phyloP scores from a whole-genome alignment of 2,888 invertebrate genomes.

The Lamproptera curius region DNA sequence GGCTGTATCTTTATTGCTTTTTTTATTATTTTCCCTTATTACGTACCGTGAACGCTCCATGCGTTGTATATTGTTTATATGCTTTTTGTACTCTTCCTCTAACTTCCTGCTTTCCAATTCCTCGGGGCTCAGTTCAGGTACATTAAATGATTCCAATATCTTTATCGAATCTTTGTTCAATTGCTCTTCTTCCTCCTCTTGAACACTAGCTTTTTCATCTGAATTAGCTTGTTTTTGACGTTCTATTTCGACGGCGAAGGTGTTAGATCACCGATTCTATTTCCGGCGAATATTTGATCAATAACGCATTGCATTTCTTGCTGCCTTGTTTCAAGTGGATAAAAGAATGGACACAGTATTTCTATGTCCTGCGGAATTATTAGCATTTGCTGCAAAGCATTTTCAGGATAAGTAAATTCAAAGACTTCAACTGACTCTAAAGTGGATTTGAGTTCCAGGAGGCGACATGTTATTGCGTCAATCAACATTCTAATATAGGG shows the following conservation, averaged over 20 bases:
- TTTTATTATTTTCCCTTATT: conserved; percentile 37
- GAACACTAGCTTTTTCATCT: conserved; percentile 43
- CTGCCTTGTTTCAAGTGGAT: conserved; percentile 74
- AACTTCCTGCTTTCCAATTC: conserved; percentile 44
- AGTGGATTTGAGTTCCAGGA: conserved; percentile 78
- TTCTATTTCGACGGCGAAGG: conserved; percentile 56
- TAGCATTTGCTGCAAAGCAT: conserved; percentile 82
- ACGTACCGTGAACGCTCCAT: conserved; percentile 57
- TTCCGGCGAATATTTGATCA: conserved; percentile 62
- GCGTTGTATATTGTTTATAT: conserved; percentile 54
- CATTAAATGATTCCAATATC: conserved; percentile 40
- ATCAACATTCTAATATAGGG: conserved; percentile 75
- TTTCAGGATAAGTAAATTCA: conserved; percentile 85
- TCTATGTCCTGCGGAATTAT: conserved; percentile 83
- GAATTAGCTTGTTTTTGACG: conserved; percentile 44
- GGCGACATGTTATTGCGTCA: conserved; percentile 76
- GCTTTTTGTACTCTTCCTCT: conserved; percentile 44
- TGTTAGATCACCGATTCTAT: conserved; percentile 56
- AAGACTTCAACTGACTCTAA: conserved; percentile 77
- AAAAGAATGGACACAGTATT: conserved; percentile 80
- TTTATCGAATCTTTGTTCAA: conserved; percentile 47
- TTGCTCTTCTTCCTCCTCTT: conserved; percentile 50
- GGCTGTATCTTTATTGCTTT: conserved; percentile 50
- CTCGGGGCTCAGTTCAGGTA: conserved; percentile 41
- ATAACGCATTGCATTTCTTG: conserved; percentile 67